phyloP scores from a whole-genome alignment of 2,113 vertebrate species.

The Periophthalmus modestus region DNA sequence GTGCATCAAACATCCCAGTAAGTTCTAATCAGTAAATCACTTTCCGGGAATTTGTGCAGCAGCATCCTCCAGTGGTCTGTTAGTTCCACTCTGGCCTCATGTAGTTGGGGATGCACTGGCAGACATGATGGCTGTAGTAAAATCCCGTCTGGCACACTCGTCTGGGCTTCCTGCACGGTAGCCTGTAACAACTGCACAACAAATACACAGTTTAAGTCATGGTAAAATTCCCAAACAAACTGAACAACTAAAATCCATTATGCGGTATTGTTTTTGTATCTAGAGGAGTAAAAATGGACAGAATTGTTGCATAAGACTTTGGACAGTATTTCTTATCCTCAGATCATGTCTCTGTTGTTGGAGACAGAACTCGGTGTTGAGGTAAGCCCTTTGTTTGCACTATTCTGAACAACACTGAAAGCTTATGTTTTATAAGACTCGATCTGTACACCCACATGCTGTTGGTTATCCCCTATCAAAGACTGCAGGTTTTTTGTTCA shows the following conservation, averaged over 20 bases:
- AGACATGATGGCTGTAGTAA: constrained; percentile 73
- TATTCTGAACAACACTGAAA: too few relatives aligned
- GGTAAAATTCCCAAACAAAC: not conserved
- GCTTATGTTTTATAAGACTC: too few relatives aligned
- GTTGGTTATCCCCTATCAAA: too few relatives aligned
- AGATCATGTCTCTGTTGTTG: too few relatives aligned
- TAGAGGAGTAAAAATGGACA: too few relatives aligned
- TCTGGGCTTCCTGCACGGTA: constrained; percentile 69
- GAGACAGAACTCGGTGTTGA: too few relatives aligned
- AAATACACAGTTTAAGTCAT: not conserved
- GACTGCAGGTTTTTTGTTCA: too few relatives aligned
- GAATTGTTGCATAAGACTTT: too few relatives aligned
- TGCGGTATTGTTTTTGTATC: too few relatives aligned
- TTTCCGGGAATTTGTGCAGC: not conserved
- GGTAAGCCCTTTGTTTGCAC: too few relatives aligned
- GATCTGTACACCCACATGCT: too few relatives aligned
- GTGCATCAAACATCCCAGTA: constrained; percentile 11
- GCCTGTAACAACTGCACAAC: constrained; percentile 67
- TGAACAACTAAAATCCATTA: not conserved
- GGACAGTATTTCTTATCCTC: too few relatives aligned
- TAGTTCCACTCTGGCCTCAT: constrained; percentile 72
- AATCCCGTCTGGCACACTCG: constrained; percentile 49
- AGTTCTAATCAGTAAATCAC: not conserved
- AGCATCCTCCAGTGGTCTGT: not conserved
- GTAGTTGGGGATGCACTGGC: constrained; percentile 74